Evolutionary conservation across 2,888 invertebrate species (phyloP).

Genomic region (Agrochola macilenta): DNA sequence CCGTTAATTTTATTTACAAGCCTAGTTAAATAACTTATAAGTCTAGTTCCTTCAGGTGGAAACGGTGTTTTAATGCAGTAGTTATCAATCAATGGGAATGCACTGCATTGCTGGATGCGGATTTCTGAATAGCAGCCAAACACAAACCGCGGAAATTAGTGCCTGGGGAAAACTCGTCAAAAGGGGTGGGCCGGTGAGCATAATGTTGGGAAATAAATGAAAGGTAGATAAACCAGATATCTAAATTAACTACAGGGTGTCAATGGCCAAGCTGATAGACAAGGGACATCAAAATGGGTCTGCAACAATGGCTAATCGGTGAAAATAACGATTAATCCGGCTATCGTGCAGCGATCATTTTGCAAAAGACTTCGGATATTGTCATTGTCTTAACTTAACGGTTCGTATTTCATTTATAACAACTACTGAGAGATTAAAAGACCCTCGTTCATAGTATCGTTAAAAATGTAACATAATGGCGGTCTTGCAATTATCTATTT

Average conservation of each 20-base stretch:
- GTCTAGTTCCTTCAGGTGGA: background rate
- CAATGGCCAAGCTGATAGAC: background rate
- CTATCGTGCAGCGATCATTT: background rate
- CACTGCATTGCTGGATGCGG: conserved; percentile 41
- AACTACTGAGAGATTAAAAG: background rate
- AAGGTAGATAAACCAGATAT: background rate
- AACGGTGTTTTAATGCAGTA: conserved; percentile 29
- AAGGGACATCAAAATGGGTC: conserved; percentile 2
- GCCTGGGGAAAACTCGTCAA: background rate
- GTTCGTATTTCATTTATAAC: background rate
- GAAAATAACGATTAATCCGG: conserved; percentile 1
- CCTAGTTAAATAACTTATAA: background rate
- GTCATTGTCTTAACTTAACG: background rate
- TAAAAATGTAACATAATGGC: conserved; percentile 8
- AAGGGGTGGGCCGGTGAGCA: background rate
- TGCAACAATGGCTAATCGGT: conserved; percentile 9
- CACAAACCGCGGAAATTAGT: conserved; percentile 8
- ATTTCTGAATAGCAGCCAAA: conserved; percentile 33
- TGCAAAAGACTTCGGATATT: background rate
- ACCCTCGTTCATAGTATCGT: background rate
- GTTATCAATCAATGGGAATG: conserved; percentile 30
- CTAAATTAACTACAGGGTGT: conserved; percentile 3
- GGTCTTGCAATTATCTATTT: conserved; percentile 11
- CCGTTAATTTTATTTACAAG: conserved; percentile 17
- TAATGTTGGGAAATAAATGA: background rate